Conservation (phyloP, 1,140 invertebrate species). For the Zaprionus vittiger region DNA sequence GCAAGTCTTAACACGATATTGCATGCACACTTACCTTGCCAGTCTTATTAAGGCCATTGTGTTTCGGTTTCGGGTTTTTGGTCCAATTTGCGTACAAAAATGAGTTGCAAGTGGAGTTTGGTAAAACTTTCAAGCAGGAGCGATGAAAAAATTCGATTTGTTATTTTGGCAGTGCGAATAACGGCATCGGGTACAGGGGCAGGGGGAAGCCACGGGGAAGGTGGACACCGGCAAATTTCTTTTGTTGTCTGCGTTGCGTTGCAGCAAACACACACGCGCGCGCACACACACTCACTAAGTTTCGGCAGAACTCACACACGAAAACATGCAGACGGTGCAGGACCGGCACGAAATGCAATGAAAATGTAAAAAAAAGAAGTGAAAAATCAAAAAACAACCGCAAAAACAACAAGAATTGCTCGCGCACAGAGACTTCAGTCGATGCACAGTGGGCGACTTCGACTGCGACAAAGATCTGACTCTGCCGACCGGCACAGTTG, state of each 20-base stretch:
- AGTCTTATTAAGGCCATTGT: constrained; percentile 80
- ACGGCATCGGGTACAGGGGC: constrained; percentile 53
- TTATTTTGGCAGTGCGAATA: constrained; percentile 78
- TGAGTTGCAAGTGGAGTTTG: constrained; percentile 46
- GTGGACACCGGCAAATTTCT: constrained; percentile 60
- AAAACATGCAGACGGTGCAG: constrained; percentile 32
- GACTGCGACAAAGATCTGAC: constrained; percentile 24
- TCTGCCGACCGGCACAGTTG: constrained; percentile 46
- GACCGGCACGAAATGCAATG: constrained; percentile 57
- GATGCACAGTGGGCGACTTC: constrained; percentile 38
- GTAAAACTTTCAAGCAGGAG: constrained; percentile 56
- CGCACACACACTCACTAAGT: constrained; percentile 22
- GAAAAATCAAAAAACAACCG: constrained; percentile 18
- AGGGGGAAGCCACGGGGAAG: constrained; percentile 36
- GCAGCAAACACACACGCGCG: constrained; percentile 33
- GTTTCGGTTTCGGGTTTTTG: constrained; percentile 35
- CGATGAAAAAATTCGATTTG: constrained; percentile 47
- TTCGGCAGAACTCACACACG: constrained; percentile 28
- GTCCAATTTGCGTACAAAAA: constrained; percentile 26
- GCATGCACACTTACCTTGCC: constrained; percentile 68
- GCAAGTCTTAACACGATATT: background rate
- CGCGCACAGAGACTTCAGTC: constrained; percentile 43
- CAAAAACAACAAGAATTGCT: constrained; percentile 47
- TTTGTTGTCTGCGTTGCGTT: constrained; percentile 75
- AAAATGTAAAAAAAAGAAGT: constrained; percentile 8